Conservation (phyloP, 2,888 invertebrate genomes). For the Cremastinae sp. region DNA sequence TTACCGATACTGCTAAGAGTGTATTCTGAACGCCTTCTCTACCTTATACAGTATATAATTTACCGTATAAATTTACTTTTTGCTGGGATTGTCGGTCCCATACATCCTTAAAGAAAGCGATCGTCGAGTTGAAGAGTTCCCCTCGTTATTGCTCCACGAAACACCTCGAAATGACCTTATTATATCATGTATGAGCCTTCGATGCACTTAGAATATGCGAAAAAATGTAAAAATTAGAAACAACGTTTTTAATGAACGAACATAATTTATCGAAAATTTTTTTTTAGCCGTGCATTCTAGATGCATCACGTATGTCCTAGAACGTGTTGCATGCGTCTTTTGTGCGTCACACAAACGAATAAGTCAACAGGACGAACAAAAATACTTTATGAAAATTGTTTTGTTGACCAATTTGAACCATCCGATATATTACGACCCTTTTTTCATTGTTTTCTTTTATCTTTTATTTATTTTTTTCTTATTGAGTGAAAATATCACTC, state of each 20-base stretch:
- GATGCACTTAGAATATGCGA: slow-evolving; percentile 60
- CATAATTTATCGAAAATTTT: too few species aligned
- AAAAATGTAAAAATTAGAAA: neutral
- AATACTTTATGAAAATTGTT: slow-evolving; percentile 38
- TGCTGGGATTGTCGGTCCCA: too few species aligned
- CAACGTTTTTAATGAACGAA: slow-evolving; percentile 11
- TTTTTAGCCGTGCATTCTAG: slow-evolving; percentile 65
- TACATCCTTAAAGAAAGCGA: too few species aligned
- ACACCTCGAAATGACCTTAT: slow-evolving; percentile 40
- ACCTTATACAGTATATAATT: too few species aligned
- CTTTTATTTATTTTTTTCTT: slow-evolving; percentile 4
- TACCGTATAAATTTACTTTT: too few species aligned
- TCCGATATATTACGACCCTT: slow-evolving; percentile 54
- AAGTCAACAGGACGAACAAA: slow-evolving; percentile 62
- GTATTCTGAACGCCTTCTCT: too few species aligned
- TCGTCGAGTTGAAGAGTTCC: too few species aligned
- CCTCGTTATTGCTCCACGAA: slow-evolving; percentile 35
- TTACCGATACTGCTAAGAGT: too few species aligned
- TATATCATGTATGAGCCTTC: slow-evolving; percentile 30
- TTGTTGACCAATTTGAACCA: slow-evolving; percentile 1
- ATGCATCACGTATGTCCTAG: slow-evolving; percentile 71
- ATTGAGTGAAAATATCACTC: slow-evolving; percentile 25
- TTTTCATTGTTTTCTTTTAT: slow-evolving; percentile 57
- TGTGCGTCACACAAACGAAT: slow-evolving; percentile 65
- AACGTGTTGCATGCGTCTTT: slow-evolving; percentile 71